Evolutionary conservation across 2,113 vertebrate species (phyloP), one percentile per base, ranked within the genome.

Genomic region (Sigmodon hispidus): DNA sequence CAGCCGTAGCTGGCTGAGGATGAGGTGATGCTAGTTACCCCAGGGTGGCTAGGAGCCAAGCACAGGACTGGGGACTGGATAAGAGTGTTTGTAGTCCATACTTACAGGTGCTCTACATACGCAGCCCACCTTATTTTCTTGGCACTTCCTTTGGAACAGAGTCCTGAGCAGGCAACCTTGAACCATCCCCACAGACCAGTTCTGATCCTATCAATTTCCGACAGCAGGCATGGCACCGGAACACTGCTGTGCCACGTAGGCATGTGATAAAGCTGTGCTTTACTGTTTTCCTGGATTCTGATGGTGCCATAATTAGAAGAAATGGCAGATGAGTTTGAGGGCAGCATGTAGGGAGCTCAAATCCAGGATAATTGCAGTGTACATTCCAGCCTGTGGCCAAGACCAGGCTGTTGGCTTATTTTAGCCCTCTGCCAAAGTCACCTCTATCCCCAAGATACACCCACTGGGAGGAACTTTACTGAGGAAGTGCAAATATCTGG

Each of bases 231-330:
- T 61, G 94, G 63, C 1, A 1, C 76, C 36, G 83, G 89, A 48
- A 40, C 34, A 50, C 65, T 36, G 83, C 93, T 0, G 0, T 31
- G 90, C 76, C 92, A 65, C 2, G 89, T 31, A 69, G 94, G 83
- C 0, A 0, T n/a, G 85, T 50, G 61, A 12, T 48, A 43, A 75
- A 72, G 81, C 88, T 1, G 0, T 69, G 73, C 93, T 48, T 87
- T 80, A 69, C 87, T 93, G 70, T 95, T 91, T 91, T 85, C 94
- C 92, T 65, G 70, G 75, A 55, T 61, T 72, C 87, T 94, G 69
- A 73, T 26, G 4, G 91, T 24, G 85, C 70, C 80, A 26, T 96
- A 96, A 95, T 95, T 92, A 94, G 96, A 96, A 88, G 76, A 87
- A 85, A 69, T 85, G 90, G 85, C 92, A 97, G 89, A 87, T 95